Evolutionary conservation across 2,113 vertebrate genomes (phyloP).

Genomic region (Alligator mississippiensis): DNA sequence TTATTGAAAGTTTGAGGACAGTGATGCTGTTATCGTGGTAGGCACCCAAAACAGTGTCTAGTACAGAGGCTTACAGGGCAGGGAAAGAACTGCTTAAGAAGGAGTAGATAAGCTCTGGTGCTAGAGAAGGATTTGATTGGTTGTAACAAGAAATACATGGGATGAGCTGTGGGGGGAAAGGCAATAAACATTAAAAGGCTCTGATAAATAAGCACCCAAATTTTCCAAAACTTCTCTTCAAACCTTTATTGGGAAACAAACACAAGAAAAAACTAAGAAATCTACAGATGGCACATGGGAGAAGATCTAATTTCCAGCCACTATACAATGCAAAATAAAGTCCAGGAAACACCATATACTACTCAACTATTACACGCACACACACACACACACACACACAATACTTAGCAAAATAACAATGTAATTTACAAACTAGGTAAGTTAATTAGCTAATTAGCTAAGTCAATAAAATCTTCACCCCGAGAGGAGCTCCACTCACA

Average conservation of each 20-base stretch:
- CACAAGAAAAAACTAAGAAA: not conserved
- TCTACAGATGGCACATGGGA: not conserved
- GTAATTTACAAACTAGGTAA: not conserved
- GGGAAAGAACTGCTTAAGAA: not conserved
- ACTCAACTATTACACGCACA: not conserved
- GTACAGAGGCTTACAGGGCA: not conserved
- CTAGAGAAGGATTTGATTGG: not conserved
- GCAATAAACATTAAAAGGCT: not conserved
- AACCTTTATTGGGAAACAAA: not conserved
- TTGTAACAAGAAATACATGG: not conserved
- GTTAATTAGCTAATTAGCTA: conserved; percentile 17
- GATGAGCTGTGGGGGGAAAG: not conserved
- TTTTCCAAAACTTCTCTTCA: not conserved
- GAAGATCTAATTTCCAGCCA: not conserved
- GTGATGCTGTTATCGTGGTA: no score
- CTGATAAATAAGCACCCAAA: not conserved
- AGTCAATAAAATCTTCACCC: not conserved
- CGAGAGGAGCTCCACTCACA: not conserved
- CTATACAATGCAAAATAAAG: not conserved
- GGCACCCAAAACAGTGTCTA: not conserved
- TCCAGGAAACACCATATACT: not conserved
- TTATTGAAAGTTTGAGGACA: no score
- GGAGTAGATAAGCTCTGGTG: not conserved
- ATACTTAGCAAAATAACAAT: not conserved
- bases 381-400: no score